Evolutionary conservation across 2,888 invertebrate genomes (phyloP).

Genomic region (Uropetala carovei): DNA sequence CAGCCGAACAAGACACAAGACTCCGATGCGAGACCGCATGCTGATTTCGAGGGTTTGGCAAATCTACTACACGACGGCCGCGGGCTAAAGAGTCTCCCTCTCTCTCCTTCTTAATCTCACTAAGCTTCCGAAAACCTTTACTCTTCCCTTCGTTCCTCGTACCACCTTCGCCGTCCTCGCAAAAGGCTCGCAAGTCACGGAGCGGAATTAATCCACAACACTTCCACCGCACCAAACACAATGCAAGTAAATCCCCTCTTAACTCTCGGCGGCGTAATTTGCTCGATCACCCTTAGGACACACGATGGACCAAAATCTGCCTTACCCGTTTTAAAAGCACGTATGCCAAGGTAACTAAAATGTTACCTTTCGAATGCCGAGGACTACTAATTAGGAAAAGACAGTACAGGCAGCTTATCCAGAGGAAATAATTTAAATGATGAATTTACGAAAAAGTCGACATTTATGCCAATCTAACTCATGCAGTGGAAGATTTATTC

Average conservation of each 20-base stretch:
- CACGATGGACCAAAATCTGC: not conserved
- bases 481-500: too few species aligned
- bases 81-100: not conserved
- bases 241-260: not conserved
- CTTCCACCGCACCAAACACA: slow-evolving; percentile 5
- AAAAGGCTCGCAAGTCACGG: not conserved
- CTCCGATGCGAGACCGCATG: not conserved
- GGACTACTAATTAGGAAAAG: not conserved
- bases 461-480: too few species aligned
- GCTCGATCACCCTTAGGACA: slow-evolving; percentile 10
- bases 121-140: not conserved
- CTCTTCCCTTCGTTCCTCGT: not conserved
- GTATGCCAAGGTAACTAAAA: not conserved
- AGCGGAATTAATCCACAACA: slow-evolving; percentile 39
- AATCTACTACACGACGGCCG: not conserved
- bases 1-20: not conserved
- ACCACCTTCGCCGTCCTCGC: not conserved
- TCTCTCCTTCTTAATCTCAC: not conserved
- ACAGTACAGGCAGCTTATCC: too few species aligned
- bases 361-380: not conserved
- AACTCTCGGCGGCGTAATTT: not conserved
- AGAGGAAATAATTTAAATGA: too few species aligned
- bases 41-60: not conserved
- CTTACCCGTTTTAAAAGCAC: not conserved
- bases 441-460: too few species aligned